Evolutionary conservation across 2,113 vertebrate species (phyloP).

Genomic region (Callithrix jacchus): DNA sequence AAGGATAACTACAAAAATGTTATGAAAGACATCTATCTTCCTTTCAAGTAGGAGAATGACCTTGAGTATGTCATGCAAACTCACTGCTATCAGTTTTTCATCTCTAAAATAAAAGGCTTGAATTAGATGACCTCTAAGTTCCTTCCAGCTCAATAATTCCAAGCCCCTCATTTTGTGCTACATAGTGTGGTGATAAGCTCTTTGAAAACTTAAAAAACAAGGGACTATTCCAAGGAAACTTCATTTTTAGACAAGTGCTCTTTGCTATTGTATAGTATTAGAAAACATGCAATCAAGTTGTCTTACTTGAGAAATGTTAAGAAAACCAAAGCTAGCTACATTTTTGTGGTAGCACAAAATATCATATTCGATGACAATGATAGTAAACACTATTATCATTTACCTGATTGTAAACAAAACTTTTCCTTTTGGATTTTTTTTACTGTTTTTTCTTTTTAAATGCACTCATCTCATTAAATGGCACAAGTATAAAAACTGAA

Average conservation of each 20-base stretch:
- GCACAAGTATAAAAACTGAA: not conserved
- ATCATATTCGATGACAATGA: not conserved
- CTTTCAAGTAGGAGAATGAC: not conserved
- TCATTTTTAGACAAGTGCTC: not conserved
- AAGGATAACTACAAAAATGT: not conserved
- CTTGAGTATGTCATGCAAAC: not conserved
- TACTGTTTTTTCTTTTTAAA: not conserved
- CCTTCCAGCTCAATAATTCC: not conserved
- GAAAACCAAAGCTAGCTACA: not conserved
- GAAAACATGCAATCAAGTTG: not conserved
- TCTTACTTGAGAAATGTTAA: constrained; percentile 6
- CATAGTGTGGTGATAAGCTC: not conserved
- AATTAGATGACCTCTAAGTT: not conserved
- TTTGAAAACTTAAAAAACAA: constrained; percentile 22
- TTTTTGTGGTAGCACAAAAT: not conserved
- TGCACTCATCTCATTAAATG: not conserved
- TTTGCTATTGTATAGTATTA: not conserved
- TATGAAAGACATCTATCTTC: constrained; percentile 9
- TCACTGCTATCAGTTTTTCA: not conserved
- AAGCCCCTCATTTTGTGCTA: not conserved
- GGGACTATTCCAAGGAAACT: not conserved
- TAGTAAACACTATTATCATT: not conserved
- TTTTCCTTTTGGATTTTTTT: not conserved
- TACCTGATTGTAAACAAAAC: not conserved
- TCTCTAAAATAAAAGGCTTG: not conserved